Evolutionary conservation across 2,797 vertebrate species (phyloP), one percentile per base, ranked within the genome.

Genomic region (Myotis findleyi): DNA sequence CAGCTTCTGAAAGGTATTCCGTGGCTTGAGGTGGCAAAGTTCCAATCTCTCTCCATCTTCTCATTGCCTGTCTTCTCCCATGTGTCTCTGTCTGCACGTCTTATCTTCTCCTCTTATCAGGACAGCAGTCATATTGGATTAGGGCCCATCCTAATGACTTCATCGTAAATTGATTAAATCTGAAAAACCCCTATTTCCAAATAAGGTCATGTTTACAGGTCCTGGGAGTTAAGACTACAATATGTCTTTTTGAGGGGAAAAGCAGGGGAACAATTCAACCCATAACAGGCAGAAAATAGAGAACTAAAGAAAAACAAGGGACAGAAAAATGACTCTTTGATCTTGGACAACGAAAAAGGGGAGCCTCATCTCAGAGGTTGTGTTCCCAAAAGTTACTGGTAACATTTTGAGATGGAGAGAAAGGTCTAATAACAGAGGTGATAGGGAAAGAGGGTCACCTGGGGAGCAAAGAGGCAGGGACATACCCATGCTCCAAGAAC

Each of bases 401-500:
- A 66, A 33, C 17, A 71, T 47, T 68, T 79, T 1, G 9, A 90
- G 47, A 62, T 3, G 3, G n/a, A 68, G 21, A 13, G 10, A 44
- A 79, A 68, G 1, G 8, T 3, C 36, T 23, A 7, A n/a, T 4
- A 2, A n/a, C 14, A 9, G 51, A 82, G 8, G 23, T 17, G 5
- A 30, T 0, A 8, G n/a, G n/a, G 13, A 30, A 16, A n/a, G 23
- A 7, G 23, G 16, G 38, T 16, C 7, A 11, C 25, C 17, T 36
- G 17, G 23, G 44, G 21, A 59, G 21, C 14, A 2, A 68, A 20
- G 25, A 88, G 44, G 6, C 44, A 36, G 64, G n/a, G 73, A 38
- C 41, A 44, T 2, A 4, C 5, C 2, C 0, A 0, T 2, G 38
- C 11, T 75, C 36, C 2, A 14, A 66, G 44, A 33, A 7, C 21